phyloP scores from a whole-genome alignment of 2,888 invertebrate species.

The Ferdinandea cuprea region DNA sequence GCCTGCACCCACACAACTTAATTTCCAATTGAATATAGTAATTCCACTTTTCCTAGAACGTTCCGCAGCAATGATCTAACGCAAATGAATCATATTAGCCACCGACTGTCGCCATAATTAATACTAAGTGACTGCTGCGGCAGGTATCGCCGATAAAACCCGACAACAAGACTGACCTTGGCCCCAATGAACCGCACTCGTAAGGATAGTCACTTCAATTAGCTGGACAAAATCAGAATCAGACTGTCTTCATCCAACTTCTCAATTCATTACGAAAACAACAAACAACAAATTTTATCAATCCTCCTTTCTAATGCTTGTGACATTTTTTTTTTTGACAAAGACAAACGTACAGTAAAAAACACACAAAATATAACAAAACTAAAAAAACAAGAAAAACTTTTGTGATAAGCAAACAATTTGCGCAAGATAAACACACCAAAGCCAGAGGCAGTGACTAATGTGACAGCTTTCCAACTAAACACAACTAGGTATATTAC shows the following conservation, averaged over 20 bases:
- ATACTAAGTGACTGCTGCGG: background rate
- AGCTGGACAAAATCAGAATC: background rate
- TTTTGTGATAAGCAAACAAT: slow-evolving; percentile 53
- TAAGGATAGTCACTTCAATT: background rate
- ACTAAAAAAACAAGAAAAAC: slow-evolving; percentile 10
- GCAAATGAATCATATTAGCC: slow-evolving; percentile 24
- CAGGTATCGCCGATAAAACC: slow-evolving; percentile 1
- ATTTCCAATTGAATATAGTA: background rate
- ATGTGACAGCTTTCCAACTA: slow-evolving; percentile 33
- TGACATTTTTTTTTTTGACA: slow-evolving; percentile 4
- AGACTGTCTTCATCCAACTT: background rate
- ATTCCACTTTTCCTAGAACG: slow-evolving; percentile 25
- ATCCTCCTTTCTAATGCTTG: background rate
- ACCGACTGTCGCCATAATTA: background rate
- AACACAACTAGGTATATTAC: slow-evolving; percentile 13
- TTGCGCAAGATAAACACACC: slow-evolving; percentile 52
- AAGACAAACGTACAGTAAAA: slow-evolving; percentile 48
- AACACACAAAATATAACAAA: too few relatives aligned
- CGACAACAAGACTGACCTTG: slow-evolving; percentile 32
- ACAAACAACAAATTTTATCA: background rate
- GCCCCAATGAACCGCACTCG: slow-evolving; percentile 3
- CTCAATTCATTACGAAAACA: slow-evolving; percentile 6
- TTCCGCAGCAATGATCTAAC: slow-evolving; percentile 21
- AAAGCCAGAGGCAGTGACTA: slow-evolving; percentile 49
- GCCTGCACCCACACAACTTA: background rate